Evolutionary conservation across 2,888 invertebrate genomes (phyloP).

Genomic region (Mythimna vitellina): DNA sequence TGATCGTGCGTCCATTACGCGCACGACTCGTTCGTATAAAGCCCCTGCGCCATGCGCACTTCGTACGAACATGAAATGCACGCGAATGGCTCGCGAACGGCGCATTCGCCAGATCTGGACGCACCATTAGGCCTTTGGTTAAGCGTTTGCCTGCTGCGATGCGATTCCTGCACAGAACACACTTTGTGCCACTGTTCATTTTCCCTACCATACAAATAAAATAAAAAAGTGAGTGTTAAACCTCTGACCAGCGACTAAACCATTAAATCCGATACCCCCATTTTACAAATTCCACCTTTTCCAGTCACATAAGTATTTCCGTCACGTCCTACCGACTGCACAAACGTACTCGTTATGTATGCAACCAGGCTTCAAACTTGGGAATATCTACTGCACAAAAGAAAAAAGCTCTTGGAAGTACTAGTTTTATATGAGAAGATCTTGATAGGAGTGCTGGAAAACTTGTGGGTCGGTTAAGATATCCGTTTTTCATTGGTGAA

Average conservation of each 20-base stretch:
- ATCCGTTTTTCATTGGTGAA: constrained; percentile 25
- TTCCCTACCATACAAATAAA: too few species aligned
- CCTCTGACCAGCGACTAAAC: not conserved
- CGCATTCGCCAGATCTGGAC: too few species aligned
- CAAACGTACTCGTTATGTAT: constrained; percentile 51
- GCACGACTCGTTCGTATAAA: too few species aligned
- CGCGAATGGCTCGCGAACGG: too few species aligned
- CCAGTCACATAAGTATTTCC: constrained; percentile 17
- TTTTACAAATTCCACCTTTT: constrained; percentile 8
- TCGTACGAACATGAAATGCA: too few species aligned
- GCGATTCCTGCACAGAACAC: too few species aligned
- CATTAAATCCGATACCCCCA: constrained; percentile 19
- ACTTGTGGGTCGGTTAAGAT: not conserved
- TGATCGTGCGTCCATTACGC: too few species aligned
- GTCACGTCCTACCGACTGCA: constrained; percentile 49
- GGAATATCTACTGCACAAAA: constrained; percentile 24
- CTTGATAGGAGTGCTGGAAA: constrained; percentile 18
- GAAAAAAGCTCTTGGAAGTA: constrained; percentile 28
- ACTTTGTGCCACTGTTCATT: too few species aligned
- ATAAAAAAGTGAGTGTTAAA: not conserved
- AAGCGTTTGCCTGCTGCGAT: too few species aligned
- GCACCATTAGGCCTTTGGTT: too few species aligned
- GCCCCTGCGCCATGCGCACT: too few species aligned
- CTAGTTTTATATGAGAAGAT: constrained; percentile 24
- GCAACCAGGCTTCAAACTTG: constrained; percentile 51